Evolutionary conservation across 2,888 invertebrate genomes (phyloP).

Genomic region (Enchytraeus crypticus): DNA sequence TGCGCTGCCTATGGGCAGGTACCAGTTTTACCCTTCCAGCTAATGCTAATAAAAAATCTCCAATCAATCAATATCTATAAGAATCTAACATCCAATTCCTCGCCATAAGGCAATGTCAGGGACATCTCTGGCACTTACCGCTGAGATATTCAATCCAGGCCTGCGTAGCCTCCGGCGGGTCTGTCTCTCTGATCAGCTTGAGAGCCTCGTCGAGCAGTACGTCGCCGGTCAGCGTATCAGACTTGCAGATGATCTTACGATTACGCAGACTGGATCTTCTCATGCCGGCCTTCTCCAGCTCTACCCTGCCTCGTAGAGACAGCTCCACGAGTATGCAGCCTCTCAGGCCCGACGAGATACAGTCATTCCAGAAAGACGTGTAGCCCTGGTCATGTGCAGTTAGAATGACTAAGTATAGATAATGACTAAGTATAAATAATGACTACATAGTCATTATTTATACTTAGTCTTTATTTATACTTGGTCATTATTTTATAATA

Average conservation of each 20-base stretch:
- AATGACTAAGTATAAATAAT: no score
- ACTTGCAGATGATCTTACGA: conserved; percentile 63
- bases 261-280: conserved; percentile 73
- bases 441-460: no score
- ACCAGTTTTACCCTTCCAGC: no score
- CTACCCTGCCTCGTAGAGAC: conserved; percentile 83
- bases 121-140: no score
- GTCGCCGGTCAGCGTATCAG: conserved; percentile 90
- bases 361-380: conserved; percentile 90
- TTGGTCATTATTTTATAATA: no score
- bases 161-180: conserved; percentile 91
- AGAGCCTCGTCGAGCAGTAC: conserved; percentile 79
- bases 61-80: no score
- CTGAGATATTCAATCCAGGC: conserved; percentile 99
- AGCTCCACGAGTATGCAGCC: conserved; percentile 97
- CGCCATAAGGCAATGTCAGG: no score
- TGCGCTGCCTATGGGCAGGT: no score
- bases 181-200: conserved; percentile 95
- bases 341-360: conserved; percentile 90
- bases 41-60: no score
- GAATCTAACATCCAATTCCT: no score
- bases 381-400: conserved; percentile 48
- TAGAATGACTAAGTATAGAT: no score
- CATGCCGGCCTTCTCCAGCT: conserved; percentile 94
- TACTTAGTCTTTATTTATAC: no score